Base-by-base conservation (phyloP, 2,888 invertebrate genomes). In the Bedellia somnulentella region DNA sequence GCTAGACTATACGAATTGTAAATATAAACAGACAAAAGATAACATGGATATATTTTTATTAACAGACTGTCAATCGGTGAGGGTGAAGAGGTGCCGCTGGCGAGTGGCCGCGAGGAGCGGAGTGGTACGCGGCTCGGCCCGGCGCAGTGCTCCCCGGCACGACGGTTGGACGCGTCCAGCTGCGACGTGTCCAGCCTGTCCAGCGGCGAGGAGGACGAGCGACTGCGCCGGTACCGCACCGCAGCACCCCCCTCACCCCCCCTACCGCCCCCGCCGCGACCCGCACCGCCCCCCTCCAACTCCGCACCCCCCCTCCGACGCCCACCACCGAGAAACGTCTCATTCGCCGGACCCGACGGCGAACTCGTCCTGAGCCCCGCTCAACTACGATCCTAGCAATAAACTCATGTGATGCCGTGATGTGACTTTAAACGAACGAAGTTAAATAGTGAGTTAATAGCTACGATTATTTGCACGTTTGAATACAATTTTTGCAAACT, bases 301-400 rank as follows among this genome's bases (percentile, higher is more conserved):
- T 44, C 34, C 41, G 52, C 28, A 45, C 47, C 25, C 37, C 43
- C 25, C 37, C 35, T 35, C 34, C 52, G 54, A 18, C 46, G 64
- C 28, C 48, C 70, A 15, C 58, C 71, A 35, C 64, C 70, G 15
- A 52, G 80, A 44, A 66, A 78, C 66, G 62, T 78, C 36, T 66
- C 75, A 48, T 62, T 80, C 66, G 64, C 80, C 57, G 64, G 63
- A 22, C 59, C 59, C 34, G 71, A 71, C 64, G 71, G 68, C 48
- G 83, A 82, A 40, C 80, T 83, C 38, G 80, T 83, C 37, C 76
- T 83, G 45, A 82, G 82, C 48, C 82, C 82, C 41, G 78, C 81
- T 39, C 82, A 82, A 50, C 63, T 83, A 47, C 79, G 79, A 60
- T 75, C 76, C 56, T 77, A 76, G 61, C 62, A 49, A 48, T 38